Evolutionary conservation across 2,113 vertebrate species (phyloP).

Genomic region (Ailuropoda melanoleuca): DNA sequence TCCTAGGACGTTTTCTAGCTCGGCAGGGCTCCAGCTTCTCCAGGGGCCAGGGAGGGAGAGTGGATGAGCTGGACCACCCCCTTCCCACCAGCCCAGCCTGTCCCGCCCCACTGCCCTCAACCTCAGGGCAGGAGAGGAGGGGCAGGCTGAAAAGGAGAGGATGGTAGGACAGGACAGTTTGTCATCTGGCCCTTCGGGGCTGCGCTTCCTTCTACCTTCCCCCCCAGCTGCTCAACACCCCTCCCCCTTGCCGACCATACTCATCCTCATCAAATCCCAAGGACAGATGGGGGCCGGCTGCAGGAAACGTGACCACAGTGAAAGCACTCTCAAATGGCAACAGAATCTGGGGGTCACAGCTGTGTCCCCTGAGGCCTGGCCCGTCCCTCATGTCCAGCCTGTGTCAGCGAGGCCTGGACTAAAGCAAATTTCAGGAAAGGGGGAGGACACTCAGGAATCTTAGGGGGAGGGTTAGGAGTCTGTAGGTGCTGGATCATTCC

Average conservation of each 20-base stretch:
- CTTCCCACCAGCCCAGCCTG: not conserved
- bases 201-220: not conserved
- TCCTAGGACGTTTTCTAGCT: not conserved
- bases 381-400: slow-evolving; percentile 9
- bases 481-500: not conserved
- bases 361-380: slow-evolving; percentile 59
- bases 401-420: not conserved
- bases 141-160: not conserved
- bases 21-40: not conserved
- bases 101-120: not conserved
- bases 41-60: not conserved
- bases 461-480: not conserved
- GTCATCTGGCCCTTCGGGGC: slow-evolving; percentile 41
- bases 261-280: slow-evolving; percentile 71
- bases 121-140: not conserved
- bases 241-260: slow-evolving; percentile 56
- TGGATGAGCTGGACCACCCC: not conserved
- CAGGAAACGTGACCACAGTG: slow-evolving; percentile 54
- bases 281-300: slow-evolving; percentile 66
- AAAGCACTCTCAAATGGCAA: slow-evolving; percentile 58
- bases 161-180: slow-evolving; percentile 48
- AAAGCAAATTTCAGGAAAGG: not conserved
- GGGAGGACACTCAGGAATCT: not conserved
- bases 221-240: not conserved
- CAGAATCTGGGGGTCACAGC: slow-evolving; percentile 63